Conservation (phyloP, 2,113 vertebrate species). For the Misgurnus anguillicaudatus region DNA sequence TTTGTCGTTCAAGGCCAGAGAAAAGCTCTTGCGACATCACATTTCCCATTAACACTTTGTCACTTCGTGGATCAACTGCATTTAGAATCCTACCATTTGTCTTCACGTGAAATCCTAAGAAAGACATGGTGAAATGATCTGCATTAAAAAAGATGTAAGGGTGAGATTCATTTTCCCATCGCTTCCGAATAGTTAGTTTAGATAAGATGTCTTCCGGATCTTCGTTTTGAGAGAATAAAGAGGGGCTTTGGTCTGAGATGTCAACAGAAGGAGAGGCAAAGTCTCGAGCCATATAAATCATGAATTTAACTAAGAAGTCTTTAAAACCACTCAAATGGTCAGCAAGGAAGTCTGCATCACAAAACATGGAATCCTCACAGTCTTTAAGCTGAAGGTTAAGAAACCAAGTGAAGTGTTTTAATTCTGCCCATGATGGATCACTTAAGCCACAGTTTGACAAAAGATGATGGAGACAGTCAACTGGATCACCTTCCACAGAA, state of each 20-base stretch:
- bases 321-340: constrained; percentile 73
- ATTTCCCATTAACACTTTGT: constrained; percentile 61
- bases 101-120: constrained; percentile 75
- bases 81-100: constrained; percentile 40
- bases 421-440: constrained; percentile 78
- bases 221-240: constrained; percentile 5
- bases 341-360: constrained; percentile 65
- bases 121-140: constrained; percentile 75
- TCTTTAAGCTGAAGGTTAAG: constrained; percentile 76
- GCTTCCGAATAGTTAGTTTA: constrained; percentile 66
- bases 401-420: constrained; percentile 79
- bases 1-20: constrained; percentile 63
- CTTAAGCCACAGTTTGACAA: constrained; percentile 68
- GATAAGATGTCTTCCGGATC: constrained; percentile 56
- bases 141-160: constrained; percentile 81
- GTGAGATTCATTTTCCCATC: constrained; percentile 77
- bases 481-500: constrained; percentile 54
- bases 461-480: constrained; percentile 70
- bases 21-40: constrained; percentile 71
- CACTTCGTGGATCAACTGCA: constrained; percentile 68
- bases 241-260: constrained; percentile 70
- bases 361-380: constrained; percentile 76
- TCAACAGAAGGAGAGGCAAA: constrained; percentile 76
- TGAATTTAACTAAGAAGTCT: constrained; percentile 78
- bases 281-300: constrained; percentile 79